Percentiles rank a stretch among this genome's conserved stretches.
These are phyloP conservation scores for Agrenia bidenticulata DNA, from an alignment of 2,888 invertebrate genomes.

Conservation along the genomic window DNA sequence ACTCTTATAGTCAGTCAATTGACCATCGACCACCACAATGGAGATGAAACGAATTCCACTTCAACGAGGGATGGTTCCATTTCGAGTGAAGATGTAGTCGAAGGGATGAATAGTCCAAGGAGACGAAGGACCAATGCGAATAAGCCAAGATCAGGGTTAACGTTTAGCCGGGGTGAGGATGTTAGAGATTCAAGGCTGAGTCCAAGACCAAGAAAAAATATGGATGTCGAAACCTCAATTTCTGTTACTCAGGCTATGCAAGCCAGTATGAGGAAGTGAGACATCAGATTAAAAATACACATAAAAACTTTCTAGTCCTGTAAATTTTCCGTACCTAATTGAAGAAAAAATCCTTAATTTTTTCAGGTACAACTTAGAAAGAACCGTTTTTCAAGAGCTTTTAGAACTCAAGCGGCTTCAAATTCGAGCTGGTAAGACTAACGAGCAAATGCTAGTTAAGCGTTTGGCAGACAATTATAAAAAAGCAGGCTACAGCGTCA, in stretches of 20 bases:
- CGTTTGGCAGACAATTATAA: constrained; percentile 81
- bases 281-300: neutral
- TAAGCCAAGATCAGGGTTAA: constrained; percentile 34
- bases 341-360: constrained; percentile 6
- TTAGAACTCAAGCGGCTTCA: constrained; percentile 88
- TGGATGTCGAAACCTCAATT: constrained; percentile 60
- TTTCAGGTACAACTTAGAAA: constrained; percentile 78
- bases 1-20: constrained; percentile 38
- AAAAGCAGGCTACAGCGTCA: constrained; percentile 68
- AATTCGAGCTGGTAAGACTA: constrained; percentile 83
- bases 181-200: constrained; percentile 22
- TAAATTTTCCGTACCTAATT: neutral
- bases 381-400: constrained; percentile 89
- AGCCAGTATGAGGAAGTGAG: constrained; percentile 77
- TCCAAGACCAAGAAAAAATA: constrained; percentile 22
- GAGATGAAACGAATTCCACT: constrained; percentile 36
- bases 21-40: constrained; percentile 28
- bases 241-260: constrained; percentile 85
- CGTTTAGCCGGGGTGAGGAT: constrained; percentile 31
- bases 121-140: constrained; percentile 17
- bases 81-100: constrained; percentile 32
- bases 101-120: constrained; percentile 15
- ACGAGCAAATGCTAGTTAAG: constrained; percentile 84
- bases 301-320: neutral
- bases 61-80: constrained; percentile 39